These are phyloP conservation scores for Pristionchus pacificus DNA, from an alignment of 1,140 invertebrate species.

Conservation along the genomic window DNA sequence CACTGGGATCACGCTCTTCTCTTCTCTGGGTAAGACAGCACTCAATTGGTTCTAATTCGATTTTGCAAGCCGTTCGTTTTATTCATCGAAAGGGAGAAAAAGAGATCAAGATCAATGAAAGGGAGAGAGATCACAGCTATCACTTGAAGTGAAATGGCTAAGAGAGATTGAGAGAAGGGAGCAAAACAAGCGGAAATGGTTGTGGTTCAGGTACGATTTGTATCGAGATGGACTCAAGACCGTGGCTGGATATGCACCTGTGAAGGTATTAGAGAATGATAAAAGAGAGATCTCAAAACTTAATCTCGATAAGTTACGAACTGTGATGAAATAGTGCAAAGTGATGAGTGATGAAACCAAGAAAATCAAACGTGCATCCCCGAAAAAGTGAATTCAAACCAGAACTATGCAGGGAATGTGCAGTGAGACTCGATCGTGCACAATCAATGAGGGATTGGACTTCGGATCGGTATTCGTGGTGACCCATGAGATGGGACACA, in stretches of 20 bases:
- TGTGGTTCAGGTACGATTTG: constrained; percentile 34
- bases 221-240: constrained; percentile 36
- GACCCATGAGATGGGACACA: constrained; percentile 42
- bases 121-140: neutral
- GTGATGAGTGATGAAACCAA: too few species aligned
- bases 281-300: too few species aligned
- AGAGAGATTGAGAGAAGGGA: neutral
- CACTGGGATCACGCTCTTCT: constrained; percentile 43
- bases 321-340: too few species aligned
- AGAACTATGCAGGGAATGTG: constrained; percentile 31
- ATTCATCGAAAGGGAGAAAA: constrained; percentile 1
- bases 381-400: neutral
- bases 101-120: neutral
- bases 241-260: constrained; percentile 40
- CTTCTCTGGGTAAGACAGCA: constrained; percentile 38
- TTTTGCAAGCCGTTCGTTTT: too few species aligned
- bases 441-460: constrained; percentile 41
- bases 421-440: constrained; percentile 33
- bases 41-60: too few species aligned
- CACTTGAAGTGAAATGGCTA: neutral
- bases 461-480: constrained; percentile 41
- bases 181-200: neutral
- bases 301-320: too few species aligned
- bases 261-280: constrained; percentile 17
- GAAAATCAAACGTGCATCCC: too few species aligned